Evolutionary conservation across 2,888 invertebrate species (phyloP).

Genomic region (Buathra laborator): DNA sequence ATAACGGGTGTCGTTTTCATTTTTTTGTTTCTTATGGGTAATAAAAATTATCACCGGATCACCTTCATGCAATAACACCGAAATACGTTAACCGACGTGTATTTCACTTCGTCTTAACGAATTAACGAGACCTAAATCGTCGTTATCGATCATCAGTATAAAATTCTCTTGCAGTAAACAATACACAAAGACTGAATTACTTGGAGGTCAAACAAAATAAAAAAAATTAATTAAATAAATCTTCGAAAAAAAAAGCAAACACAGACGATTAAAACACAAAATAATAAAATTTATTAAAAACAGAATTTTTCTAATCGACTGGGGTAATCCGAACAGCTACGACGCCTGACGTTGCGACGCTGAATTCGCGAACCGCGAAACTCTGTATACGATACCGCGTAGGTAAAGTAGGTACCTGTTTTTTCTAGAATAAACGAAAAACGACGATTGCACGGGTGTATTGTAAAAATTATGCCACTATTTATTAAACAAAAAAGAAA

Average conservation of each 20-base stretch:
- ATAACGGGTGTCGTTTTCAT: constrained; percentile 73
- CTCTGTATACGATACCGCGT: constrained; percentile 85
- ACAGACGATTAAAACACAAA: constrained; percentile 10
- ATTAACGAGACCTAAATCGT: constrained; percentile 37
- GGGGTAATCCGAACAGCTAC: constrained; percentile 78
- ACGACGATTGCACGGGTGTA: constrained; percentile 75
- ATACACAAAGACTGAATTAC: constrained; percentile 63
- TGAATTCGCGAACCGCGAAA: constrained; percentile 82
- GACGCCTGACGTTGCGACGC: constrained; percentile 83
- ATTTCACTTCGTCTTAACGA: constrained; percentile 13
- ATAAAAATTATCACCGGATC: constrained; percentile 22
- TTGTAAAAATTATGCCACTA: constrained; percentile 77
- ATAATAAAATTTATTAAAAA: constrained; percentile 22
- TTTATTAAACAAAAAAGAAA: constrained; percentile 73
- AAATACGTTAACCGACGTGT: constrained; percentile 51
- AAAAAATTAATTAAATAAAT: background rate
- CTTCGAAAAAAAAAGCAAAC: constrained; percentile 29
- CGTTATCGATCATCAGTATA: constrained; percentile 61
- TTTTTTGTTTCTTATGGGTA: constrained; percentile 17
- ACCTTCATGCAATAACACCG: constrained; percentile 29
- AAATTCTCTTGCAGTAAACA: constrained; percentile 44
- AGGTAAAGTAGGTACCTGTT: constrained; percentile 85
- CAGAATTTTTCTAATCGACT: constrained; percentile 78
- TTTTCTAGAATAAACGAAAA: constrained; percentile 77
- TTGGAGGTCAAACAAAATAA: background rate